Evolutionary conservation across 2,113 vertebrate species (phyloP).

Genomic region (Nothocercus julius): DNA sequence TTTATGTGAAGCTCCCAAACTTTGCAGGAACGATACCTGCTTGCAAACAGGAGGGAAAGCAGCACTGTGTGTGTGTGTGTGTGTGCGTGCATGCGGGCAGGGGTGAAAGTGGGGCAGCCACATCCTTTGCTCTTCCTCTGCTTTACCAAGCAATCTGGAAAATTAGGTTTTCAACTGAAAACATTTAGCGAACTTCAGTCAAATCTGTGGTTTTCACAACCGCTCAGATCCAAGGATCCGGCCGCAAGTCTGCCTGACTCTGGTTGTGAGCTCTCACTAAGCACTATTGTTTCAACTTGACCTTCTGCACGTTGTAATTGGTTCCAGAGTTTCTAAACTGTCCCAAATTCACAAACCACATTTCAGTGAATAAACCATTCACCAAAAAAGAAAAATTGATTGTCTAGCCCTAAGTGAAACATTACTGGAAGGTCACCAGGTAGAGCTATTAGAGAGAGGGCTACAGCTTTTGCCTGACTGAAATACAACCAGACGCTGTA

Average conservation of each 20-base stretch:
- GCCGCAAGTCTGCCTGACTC: rapidly evolving
- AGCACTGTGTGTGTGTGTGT: too few species aligned
- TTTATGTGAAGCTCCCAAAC: not conserved
- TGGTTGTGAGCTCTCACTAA: rapidly evolving
- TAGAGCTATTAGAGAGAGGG: not conserved
- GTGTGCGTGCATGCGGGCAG: not conserved
- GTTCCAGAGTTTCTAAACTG: not conserved
- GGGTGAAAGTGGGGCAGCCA: not conserved
- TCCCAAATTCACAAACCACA: not conserved
- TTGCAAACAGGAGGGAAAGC: not conserved
- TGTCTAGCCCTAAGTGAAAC: not conserved
- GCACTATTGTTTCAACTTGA: not conserved
- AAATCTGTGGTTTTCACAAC: not conserved
- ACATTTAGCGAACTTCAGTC: not conserved
- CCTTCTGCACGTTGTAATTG: not conserved
- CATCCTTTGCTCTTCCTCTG: not conserved
- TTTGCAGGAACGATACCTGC: not conserved
- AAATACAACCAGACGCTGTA: not conserved
- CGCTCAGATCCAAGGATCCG: not conserved
- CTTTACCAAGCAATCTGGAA: not conserved
- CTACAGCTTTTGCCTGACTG: not conserved
- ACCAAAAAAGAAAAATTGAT: conserved; percentile 2
- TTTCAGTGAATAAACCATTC: conserved; percentile 38
- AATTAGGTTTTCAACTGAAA: not conserved
- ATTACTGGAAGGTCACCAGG: not conserved